These are phyloP conservation scores for Brachyopa scutellaris DNA, from an alignment of 2,888 invertebrate genomes.

Conservation along the genomic window DNA sequence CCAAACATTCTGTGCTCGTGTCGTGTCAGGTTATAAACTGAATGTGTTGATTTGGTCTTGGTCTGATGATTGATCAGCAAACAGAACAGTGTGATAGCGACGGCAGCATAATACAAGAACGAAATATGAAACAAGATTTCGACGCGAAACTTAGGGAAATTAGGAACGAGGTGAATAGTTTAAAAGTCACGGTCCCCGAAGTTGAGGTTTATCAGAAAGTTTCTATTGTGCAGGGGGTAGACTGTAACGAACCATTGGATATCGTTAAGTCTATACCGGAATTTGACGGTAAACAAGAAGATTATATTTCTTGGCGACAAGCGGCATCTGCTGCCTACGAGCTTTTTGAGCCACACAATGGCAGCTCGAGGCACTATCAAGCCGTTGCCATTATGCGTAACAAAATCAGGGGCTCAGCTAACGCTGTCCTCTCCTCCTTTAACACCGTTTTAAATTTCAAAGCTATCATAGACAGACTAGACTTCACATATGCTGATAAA, in stretches of 20 bases:
- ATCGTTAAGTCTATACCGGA: not conserved
- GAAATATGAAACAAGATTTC: too few species aligned
- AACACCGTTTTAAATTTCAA: slow-evolving; percentile 35
- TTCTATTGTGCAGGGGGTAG: not conserved
- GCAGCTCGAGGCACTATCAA: slow-evolving; percentile 4
- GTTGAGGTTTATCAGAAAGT: not conserved
- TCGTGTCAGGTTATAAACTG: too few species aligned
- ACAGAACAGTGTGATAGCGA: too few species aligned
- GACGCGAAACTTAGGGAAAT: too few species aligned
- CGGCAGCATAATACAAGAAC: too few species aligned
- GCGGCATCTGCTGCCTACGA: not conserved
- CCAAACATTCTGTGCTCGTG: too few species aligned
- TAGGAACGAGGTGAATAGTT: too few species aligned
- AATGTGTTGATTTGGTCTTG: too few species aligned
- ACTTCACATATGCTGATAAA: slow-evolving; percentile 64
- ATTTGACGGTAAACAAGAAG: not conserved
- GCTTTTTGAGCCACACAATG: not conserved
- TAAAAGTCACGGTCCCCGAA: too few species aligned
- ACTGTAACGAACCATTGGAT: not conserved
- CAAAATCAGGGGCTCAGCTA: slow-evolving; percentile 25
- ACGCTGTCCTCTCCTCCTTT: slow-evolving; percentile 27
- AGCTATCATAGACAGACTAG: slow-evolving; percentile 40
- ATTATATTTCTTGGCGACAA: slow-evolving; percentile 1
- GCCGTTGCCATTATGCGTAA: slow-evolving; percentile 41
- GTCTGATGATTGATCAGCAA: too few species aligned